Evolutionary conservation across 2,888 invertebrate genomes (phyloP).

Genomic region (Limnephilus marmoratus): DNA sequence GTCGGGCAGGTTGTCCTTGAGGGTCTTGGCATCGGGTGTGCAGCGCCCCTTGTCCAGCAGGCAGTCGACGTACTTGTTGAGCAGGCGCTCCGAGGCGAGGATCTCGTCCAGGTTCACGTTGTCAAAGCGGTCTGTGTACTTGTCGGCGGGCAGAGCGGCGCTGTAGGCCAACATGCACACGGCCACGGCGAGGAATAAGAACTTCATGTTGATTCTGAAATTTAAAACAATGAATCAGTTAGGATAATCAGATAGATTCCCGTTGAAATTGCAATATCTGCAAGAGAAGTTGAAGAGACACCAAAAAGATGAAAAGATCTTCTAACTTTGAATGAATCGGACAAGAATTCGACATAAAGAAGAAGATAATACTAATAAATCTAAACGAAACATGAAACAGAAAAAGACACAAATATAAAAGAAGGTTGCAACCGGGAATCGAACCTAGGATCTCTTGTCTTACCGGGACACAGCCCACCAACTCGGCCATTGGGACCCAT

Average conservation of each 20-base stretch:
- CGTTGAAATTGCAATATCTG: no score
- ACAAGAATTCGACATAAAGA: no score
- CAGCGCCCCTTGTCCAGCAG: conserved; percentile 81
- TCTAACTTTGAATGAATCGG: no score
- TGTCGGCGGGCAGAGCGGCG: conserved; percentile 71
- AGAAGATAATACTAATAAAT: no score
- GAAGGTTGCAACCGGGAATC: no score
- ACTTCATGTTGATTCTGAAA: conserved; percentile 71
- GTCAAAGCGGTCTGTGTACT: conserved; percentile 82
- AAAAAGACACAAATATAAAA: no score
- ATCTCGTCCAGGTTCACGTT: conserved; percentile 83
- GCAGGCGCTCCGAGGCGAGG: conserved; percentile 80
- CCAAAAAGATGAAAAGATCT: no score
- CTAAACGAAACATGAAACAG: no score
- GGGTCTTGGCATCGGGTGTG: conserved; percentile 82
- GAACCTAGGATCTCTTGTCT: no score
- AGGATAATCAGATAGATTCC: background rate
- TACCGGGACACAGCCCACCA: no score
- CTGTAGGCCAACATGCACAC: conserved; percentile 72
- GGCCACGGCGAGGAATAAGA: conserved; percentile 71
- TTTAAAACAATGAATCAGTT: background rate
- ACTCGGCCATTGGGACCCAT: no score
- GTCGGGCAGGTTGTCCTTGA: conserved; percentile 81
- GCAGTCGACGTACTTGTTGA: conserved; percentile 83
- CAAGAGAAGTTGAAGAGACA: no score